phyloP scores from a whole-genome alignment of 2,113 vertebrate genomes.

The Shinisaurus crocodilurus region DNA sequence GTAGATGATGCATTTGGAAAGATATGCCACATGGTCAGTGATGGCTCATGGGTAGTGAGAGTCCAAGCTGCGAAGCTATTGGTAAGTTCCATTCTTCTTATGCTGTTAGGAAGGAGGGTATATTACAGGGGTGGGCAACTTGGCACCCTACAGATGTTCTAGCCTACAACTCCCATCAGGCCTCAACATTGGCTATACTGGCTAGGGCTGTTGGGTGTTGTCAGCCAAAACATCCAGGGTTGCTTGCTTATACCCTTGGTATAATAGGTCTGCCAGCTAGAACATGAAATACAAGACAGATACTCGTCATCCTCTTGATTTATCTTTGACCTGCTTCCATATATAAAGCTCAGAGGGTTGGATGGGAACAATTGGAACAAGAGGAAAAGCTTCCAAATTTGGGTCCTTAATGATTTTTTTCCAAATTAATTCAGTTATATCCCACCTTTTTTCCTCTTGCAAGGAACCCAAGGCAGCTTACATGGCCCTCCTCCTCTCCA shows the following conservation, averaged over 20 bases:
- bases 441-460: too few relatives aligned
- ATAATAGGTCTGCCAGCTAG: too few relatives aligned
- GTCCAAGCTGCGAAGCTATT: conserved; percentile 94
- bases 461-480: too few relatives aligned
- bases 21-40: conserved; percentile 97
- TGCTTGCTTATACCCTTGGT: too few relatives aligned
- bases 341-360: too few relatives aligned
- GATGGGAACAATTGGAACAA: background rate
- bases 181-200: background rate
- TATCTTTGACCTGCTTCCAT: background rate
- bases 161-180: background rate
- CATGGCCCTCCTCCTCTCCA: too few relatives aligned
- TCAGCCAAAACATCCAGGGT: background rate
- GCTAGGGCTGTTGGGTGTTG: background rate
- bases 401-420: background rate
- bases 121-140: background rate
- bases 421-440: too few relatives aligned
- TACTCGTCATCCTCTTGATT: background rate
- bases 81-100: conserved; percentile 77
- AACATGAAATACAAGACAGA: background rate
- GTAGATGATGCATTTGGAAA: conserved; percentile 97
- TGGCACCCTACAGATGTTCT: background rate
- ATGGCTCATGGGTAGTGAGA: conserved; percentile 96
- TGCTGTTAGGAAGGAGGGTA: background rate
- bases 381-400: background rate